A percentile compares a stretch with the other conserved stretches of the same genome.
Evolutionary conservation across 2,113 vertebrate species (phyloP).

Genomic region (Cettia cetti): DNA sequence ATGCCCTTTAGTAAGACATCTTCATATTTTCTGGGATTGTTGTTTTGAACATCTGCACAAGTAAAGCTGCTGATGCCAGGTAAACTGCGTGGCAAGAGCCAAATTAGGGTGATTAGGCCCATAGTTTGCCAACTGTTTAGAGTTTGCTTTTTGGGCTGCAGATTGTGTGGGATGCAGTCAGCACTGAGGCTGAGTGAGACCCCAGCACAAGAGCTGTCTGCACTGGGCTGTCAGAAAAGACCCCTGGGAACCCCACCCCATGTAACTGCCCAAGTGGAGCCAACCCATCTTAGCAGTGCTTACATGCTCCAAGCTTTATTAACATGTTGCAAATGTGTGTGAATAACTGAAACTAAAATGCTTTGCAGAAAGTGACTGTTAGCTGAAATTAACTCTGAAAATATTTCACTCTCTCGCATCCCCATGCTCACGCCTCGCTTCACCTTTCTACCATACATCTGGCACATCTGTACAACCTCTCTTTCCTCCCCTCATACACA

Average conservation of each 20-base stretch:
- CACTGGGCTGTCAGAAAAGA: neutral
- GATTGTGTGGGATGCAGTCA: neutral
- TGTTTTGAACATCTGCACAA: neutral
- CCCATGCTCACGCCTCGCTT: constrained; percentile 73
- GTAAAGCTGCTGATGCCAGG: neutral
- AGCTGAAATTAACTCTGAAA: constrained; percentile 61
- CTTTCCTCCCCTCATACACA: constrained; percentile 78
- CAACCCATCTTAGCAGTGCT: neutral
- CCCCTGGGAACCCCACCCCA: accelerated
- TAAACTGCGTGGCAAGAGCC: neutral
- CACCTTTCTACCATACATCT: constrained; percentile 75
- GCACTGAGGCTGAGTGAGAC: neutral
- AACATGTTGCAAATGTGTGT: constrained; percentile 26
- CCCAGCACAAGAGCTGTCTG: neutral
- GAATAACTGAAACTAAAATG: constrained; percentile 49
- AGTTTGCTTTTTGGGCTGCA: neutral
- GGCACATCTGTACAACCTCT: constrained; percentile 74
- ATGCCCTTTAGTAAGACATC: neutral
- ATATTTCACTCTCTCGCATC: constrained; percentile 76
- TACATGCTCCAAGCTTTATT: neutral
- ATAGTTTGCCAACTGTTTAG: neutral
- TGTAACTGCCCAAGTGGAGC: neutral
- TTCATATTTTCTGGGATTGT: neutral
- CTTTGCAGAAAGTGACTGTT: constrained; percentile 42
- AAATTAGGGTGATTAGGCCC: neutral